phyloP scores from a whole-genome alignment of 2,113 vertebrate genomes.

The Alaudala cheleensis region DNA sequence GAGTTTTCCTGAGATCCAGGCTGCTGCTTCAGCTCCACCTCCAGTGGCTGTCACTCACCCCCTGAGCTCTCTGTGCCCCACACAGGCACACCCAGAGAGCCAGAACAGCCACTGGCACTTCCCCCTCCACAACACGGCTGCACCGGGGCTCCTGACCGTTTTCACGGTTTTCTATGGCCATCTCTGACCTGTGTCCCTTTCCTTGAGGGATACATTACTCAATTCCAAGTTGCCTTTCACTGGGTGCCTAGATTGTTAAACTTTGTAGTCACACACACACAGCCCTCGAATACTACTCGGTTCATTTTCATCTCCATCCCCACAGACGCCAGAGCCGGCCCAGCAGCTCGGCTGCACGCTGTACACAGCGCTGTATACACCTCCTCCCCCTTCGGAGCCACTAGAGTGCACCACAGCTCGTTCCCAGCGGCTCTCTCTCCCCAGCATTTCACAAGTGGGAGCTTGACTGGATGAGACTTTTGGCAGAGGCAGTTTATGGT shows the following conservation, averaged over 20 bases:
- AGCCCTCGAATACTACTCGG: neutral
- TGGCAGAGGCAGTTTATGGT: neutral
- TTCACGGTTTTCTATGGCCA: neutral
- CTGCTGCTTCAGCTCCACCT: neutral
- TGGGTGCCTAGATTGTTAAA: neutral
- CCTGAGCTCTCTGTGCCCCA: neutral
- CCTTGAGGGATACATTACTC: neutral
- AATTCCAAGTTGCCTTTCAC: neutral
- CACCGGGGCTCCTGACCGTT: neutral
- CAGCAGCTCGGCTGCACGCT: neutral
- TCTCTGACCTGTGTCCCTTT: neutral
- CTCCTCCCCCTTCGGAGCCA: neutral
- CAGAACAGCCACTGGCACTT: neutral
- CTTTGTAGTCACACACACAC: fast-evolving
- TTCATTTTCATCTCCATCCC: neutral
- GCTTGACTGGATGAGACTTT: neutral
- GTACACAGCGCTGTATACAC: neutral
- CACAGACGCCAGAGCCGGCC: neutral
- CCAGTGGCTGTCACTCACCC: fast-evolving
- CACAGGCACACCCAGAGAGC: neutral
- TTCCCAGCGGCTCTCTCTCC: neutral
- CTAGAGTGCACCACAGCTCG: neutral
- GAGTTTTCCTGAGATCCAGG: neutral
- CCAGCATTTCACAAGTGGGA: neutral
- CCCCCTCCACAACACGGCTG: neutral